Conservation (phyloP, 2,797 vertebrate species). For the Gila robusta region DNA sequence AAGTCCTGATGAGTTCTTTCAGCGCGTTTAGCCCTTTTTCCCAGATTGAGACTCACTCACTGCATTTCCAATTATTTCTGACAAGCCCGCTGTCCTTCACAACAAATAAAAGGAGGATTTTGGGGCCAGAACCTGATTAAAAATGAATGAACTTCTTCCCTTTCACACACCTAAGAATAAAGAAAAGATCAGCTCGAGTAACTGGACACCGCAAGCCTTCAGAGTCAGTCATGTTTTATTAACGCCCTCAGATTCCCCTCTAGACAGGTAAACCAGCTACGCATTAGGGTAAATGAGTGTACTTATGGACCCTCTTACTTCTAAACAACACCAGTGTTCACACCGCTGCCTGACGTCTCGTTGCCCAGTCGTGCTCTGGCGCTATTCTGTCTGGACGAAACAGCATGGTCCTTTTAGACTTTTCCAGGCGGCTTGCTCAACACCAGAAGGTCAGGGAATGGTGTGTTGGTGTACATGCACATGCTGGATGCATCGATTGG, state of each 20-base stretch:
- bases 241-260: constrained; percentile 63
- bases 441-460: constrained; percentile 79
- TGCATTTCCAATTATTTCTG: constrained; percentile 35
- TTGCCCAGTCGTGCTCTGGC: constrained; percentile 71
- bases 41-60: constrained; percentile 47
- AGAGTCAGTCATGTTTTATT: constrained; percentile 78
- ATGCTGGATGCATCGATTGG: constrained; percentile 44
- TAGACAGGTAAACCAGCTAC: constrained; percentile 64
- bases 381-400: constrained; percentile 58
- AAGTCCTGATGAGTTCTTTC: not conserved
- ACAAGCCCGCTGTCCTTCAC: constrained; percentile 47
- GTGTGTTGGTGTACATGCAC: constrained; percentile 31
- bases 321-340: constrained; percentile 45
- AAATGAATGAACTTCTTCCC: constrained; percentile 82
- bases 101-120: constrained; percentile 45
- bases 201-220: constrained; percentile 71
- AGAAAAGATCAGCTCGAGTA: constrained; percentile 68
- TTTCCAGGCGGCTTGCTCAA: constrained; percentile 62
- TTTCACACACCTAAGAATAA: constrained; percentile 76
- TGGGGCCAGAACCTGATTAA: constrained; percentile 73
- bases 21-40: not conserved
- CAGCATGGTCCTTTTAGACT: constrained; percentile 72
- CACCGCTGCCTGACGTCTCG: constrained; percentile 12
- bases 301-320: constrained; percentile 46
- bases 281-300: constrained; percentile 58